Evolutionary conservation across 1,140 invertebrate species (phyloP).

Genomic region (Pachypeltis micranthus): DNA sequence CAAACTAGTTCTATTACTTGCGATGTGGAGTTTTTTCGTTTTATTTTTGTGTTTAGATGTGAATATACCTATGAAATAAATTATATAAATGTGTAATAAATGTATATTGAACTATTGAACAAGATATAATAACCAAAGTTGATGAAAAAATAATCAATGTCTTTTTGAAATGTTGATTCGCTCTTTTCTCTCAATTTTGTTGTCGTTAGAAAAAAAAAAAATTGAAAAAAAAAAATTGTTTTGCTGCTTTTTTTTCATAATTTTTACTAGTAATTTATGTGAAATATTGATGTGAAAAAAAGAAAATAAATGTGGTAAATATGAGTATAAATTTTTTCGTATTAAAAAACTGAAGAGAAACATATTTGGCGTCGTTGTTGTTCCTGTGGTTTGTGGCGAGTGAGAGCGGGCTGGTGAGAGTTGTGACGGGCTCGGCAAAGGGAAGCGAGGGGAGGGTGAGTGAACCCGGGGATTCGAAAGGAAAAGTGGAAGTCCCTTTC

Average conservation of each 20-base stretch:
- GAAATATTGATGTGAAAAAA: no score
- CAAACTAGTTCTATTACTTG: conserved; percentile 4
- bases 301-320: no score
- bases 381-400: no score
- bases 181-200: neutral
- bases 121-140: conserved; percentile 6
- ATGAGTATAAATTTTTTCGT: no score
- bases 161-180: neutral
- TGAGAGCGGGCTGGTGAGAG: no score
- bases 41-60: conserved; percentile 2
- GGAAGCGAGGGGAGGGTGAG: no score
- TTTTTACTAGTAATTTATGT: neutral
- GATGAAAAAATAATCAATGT: neutral
- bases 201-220: neutral
- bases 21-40: neutral
- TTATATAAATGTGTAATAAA: neutral
- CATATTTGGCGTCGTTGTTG: no score
- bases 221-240: neutral
- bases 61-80: neutral
- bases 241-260: neutral
- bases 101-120: neutral
- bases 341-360: no score
- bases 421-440: no score
- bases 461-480: no score
- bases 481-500: no score